Conservation (phyloP, 2,797 vertebrate genomes). For the Rhabdomys pumilio region DNA sequence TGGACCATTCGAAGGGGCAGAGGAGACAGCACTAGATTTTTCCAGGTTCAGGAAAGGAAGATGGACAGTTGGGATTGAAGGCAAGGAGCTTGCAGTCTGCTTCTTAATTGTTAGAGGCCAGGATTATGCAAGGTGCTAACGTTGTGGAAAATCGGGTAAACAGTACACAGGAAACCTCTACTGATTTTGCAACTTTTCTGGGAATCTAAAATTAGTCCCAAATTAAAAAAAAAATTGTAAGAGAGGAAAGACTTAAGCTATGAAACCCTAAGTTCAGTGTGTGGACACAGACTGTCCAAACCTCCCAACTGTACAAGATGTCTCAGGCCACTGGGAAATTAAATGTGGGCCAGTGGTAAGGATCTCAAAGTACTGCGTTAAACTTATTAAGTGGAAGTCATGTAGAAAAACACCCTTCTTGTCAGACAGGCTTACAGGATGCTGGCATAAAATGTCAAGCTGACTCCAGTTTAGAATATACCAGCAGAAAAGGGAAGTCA, state of each 20-base stretch:
- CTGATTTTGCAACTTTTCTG: slow-evolving; percentile 15
- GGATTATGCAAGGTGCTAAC: neutral
- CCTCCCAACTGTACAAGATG: neutral
- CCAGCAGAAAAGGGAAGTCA: neutral
- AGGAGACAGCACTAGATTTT: neutral
- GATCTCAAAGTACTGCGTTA: neutral
- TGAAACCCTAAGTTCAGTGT: neutral
- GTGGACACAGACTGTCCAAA: neutral
- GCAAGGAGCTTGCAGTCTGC: neutral
- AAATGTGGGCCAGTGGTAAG: neutral
- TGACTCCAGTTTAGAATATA: slow-evolving; percentile 25
- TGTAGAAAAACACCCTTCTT: neutral
- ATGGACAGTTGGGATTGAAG: neutral
- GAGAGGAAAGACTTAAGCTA: neutral
- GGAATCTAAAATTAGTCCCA: slow-evolving; percentile 38
- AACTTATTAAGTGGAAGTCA: neutral
- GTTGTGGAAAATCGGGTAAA: neutral
- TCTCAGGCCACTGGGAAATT: neutral
- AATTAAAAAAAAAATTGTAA: neutral
- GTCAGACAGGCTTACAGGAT: neutral
- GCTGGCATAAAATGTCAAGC: neutral
- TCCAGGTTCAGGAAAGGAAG: neutral
- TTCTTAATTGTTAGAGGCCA: neutral
- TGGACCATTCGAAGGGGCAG: neutral
- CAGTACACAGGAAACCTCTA: neutral